A percentile compares a stretch with the other conserved stretches of the same genome.
Conservation (phyloP, 2,888 invertebrate species). For the Pseudeuparius sepicola region DNA sequence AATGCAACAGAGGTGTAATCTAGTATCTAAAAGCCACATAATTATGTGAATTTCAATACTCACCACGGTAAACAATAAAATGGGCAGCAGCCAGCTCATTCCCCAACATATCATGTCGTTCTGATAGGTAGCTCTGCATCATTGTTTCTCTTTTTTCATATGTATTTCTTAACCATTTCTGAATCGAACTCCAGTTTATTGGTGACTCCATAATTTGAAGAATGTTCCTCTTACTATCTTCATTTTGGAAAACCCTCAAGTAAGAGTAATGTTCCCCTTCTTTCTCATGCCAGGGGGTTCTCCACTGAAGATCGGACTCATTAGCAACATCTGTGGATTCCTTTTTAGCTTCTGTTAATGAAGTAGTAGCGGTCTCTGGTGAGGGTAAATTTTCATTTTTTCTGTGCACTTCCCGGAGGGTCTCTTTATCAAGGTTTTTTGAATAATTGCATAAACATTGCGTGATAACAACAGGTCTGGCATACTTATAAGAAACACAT, state of each 20-base stretch:
- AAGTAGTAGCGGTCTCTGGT: too few species aligned
- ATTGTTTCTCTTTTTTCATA: constrained; percentile 43
- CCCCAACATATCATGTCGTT: constrained; percentile 47
- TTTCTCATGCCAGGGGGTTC: constrained; percentile 49
- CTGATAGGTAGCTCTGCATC: constrained; percentile 50
- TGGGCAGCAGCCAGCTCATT: constrained; percentile 79
- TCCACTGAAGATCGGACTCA: constrained; percentile 47
- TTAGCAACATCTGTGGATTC: too few species aligned
- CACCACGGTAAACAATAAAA: constrained; percentile 66
- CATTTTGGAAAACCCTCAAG: constrained; percentile 44
- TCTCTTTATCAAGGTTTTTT: too few species aligned
- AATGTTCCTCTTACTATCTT: constrained; percentile 42
- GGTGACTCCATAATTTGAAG: constrained; percentile 40
- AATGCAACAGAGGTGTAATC: too few species aligned
- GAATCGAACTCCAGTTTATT: constrained; percentile 42
- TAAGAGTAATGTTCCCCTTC: constrained; percentile 43
- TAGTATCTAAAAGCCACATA: too few species aligned
- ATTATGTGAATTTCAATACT: too few species aligned
- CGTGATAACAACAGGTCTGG: too few species aligned
- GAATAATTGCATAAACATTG: too few species aligned
- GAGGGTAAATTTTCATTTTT: too few species aligned
- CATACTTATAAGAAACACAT: too few species aligned
- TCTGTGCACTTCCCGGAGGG: too few species aligned
- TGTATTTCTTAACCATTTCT: constrained; percentile 47
- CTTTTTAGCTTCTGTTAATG: too few species aligned